Percentiles rank a stretch among this genome's conserved stretches.
Evolutionary conservation across 1,140 invertebrate species (phyloP).

Genomic region (Drosophila guanche): DNA sequence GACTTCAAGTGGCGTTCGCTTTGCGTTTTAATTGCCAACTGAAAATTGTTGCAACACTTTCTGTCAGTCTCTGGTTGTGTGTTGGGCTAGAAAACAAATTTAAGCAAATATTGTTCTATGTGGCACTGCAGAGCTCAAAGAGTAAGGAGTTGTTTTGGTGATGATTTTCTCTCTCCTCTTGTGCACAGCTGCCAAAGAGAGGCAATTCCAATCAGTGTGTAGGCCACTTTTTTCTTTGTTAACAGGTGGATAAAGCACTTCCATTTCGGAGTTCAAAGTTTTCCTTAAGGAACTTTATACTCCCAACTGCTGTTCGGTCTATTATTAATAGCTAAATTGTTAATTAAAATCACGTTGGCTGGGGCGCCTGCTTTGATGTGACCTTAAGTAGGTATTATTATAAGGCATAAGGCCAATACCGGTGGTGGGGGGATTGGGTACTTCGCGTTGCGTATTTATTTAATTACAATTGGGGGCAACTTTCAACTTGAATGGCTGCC

Average conservation of each 20-base stretch:
- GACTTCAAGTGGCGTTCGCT: constrained; percentile 53
- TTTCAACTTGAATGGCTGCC: constrained; percentile 77
- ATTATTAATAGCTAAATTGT: constrained; percentile 60
- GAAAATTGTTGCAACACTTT: constrained; percentile 40
- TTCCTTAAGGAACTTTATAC: constrained; percentile 10
- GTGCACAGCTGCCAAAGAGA: constrained; percentile 3
- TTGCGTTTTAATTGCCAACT: constrained; percentile 71
- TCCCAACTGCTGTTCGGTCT: constrained; percentile 32
- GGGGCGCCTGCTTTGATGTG: constrained; percentile 66
- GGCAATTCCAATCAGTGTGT: constrained; percentile 47
- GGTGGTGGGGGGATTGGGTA: not conserved
- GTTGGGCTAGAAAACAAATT: constrained; percentile 34
- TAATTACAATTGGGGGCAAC: constrained; percentile 74
- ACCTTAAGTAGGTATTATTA: constrained; percentile 64
- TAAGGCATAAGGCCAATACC: constrained; percentile 50
- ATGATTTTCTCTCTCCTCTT: constrained; percentile 18
- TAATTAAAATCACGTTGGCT: constrained; percentile 65
- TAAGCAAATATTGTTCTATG: constrained; percentile 69
- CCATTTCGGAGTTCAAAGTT: not conserved
- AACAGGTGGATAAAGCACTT: constrained; percentile 15
- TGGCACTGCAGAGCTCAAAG: constrained; percentile 22
- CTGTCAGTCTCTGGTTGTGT: not conserved
- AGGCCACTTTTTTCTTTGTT: constrained; percentile 3
- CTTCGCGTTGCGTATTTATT: constrained; percentile 57
- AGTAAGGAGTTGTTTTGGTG: constrained; percentile 24